Evolutionary conservation across 2,888 invertebrate species (phyloP).

Genomic region (Patella ulyssiponensis): DNA sequence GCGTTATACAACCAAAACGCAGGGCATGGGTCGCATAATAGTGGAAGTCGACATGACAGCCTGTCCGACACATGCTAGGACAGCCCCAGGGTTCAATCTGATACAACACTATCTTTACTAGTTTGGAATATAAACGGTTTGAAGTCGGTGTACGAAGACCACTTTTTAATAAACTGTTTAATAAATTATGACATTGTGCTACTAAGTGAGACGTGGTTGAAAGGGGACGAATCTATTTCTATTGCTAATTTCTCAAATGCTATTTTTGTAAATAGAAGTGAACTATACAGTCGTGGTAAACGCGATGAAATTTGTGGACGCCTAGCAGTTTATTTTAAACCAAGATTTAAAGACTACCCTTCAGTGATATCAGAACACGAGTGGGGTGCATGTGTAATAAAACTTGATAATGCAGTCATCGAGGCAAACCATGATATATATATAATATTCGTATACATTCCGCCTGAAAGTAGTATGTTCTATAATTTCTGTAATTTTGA

Average conservation of each 20-base stretch:
- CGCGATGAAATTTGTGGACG: not conserved
- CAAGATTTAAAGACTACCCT: not conserved
- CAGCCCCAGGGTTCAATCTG: too few species aligned
- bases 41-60: too few species aligned
- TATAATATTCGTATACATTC: not conserved
- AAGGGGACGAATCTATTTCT: not conserved
- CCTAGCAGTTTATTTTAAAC: not conserved
- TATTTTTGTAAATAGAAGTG: not conserved
- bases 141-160: too few species aligned
- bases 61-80: too few species aligned
- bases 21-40: too few species aligned
- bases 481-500: not conserved
- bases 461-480: conserved; percentile 1
- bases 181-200: not conserved
- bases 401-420: not conserved
- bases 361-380: not conserved
- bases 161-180: not conserved
- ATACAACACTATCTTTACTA: too few species aligned
- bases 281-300: too few species aligned
- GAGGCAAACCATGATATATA: not conserved
- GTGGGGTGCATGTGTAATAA: not conserved
- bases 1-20: too few species aligned
- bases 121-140: too few species aligned
- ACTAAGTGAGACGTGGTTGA: not conserved
- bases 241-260: not conserved